Evolutionary conservation across 2,888 invertebrate genomes (phyloP).

Genomic region (Drosophila mulleri): DNA sequence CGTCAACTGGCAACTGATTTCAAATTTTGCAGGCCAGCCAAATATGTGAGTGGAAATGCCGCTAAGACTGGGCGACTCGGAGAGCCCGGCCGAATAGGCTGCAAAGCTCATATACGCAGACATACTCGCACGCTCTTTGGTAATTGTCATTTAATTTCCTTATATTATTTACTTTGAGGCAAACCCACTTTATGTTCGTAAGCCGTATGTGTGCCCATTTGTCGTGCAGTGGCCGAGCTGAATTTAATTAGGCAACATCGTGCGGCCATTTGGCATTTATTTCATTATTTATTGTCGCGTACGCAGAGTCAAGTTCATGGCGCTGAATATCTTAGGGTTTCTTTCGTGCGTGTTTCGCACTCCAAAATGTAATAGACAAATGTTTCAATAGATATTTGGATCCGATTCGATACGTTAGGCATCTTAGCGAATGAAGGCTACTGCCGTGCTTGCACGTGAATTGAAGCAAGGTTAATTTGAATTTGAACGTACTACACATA

Average conservation of each 20-base stretch:
- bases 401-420: not conserved
- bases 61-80: conserved; percentile 16
- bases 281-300: conserved; percentile 13
- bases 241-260: conserved; percentile 58
- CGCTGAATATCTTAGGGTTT: conserved; percentile 42
- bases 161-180: conserved; percentile 37
- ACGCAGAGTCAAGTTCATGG: conserved; percentile 60
- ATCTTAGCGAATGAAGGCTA: conserved; percentile 27
- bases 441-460: conserved; percentile 14
- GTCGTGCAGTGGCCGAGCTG: conserved; percentile 31
- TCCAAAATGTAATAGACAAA: conserved; percentile 16
- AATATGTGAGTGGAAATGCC: conserved; percentile 47
- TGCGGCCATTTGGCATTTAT: conserved; percentile 29
- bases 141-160: conserved; percentile 48
- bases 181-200: conserved; percentile 27
- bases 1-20: conserved; percentile 56
- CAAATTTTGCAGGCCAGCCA: conserved; percentile 43
- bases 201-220: conserved; percentile 20
- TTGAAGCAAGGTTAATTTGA: conserved; percentile 29
- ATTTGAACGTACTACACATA: not conserved
- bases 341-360: conserved; percentile 36
- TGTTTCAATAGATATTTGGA: not conserved
- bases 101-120: conserved; percentile 16
- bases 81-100: conserved; percentile 30
- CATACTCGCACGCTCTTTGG: conserved; percentile 11